Evolutionary conservation across 2,113 vertebrate genomes (phyloP).

Genomic region (Megaleporinus macrocephalus): DNA sequence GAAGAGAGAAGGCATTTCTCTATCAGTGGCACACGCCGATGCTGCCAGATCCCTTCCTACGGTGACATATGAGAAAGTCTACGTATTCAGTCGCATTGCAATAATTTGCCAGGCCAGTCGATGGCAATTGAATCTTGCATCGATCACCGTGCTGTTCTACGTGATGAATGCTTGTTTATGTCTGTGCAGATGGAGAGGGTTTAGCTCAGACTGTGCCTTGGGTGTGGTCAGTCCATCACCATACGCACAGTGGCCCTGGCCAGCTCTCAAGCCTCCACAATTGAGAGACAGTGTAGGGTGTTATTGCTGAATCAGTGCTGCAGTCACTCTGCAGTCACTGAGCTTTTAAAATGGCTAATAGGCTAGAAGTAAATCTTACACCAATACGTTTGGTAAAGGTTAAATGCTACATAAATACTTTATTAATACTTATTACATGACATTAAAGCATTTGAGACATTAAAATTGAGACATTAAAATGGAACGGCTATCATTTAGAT

Average conservation of each 20-base stretch:
- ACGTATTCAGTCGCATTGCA: conserved; percentile 63
- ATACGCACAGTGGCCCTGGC: neutral
- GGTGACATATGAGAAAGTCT: conserved; percentile 31
- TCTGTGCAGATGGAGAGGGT: conserved; percentile 18
- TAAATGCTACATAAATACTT: no score
- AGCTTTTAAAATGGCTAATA: neutral
- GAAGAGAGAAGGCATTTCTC: conserved; percentile 15
- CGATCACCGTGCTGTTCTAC: conserved; percentile 58
- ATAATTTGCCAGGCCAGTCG: conserved; percentile 61
- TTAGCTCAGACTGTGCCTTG: neutral
- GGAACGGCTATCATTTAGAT: no score
- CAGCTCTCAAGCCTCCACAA: conserved; percentile 3
- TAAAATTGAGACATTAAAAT: no score
- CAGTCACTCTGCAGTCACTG: conserved; percentile 21
- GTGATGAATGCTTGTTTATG: conserved; percentile 67
- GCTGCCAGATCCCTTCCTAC: conserved; percentile 18
- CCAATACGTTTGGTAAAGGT: neutral
- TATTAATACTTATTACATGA: no score
- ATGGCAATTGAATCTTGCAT: conserved; percentile 66
- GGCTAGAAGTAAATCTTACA: neutral
- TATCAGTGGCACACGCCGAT: neutral
- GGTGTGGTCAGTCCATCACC: conserved; percentile 8
- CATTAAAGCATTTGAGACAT: no score
- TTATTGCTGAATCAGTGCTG: conserved; percentile 32
- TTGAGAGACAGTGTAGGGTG: neutral